These are phyloP conservation scores for Dendrophyllia cribrosa DNA, from an alignment of 64 coral and sea anemone species.

Conservation along the genomic window DNA sequence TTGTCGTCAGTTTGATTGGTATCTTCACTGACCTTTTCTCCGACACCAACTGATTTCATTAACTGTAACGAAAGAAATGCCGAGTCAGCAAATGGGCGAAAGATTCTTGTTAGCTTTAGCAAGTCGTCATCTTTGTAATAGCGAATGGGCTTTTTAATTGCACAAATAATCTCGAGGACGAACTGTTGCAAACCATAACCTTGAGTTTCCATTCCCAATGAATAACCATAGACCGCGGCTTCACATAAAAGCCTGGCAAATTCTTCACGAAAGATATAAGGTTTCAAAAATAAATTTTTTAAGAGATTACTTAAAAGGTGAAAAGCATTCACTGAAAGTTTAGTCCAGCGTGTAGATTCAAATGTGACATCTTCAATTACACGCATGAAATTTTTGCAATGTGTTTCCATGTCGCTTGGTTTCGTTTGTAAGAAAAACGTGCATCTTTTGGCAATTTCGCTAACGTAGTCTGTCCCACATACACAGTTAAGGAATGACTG, in stretches of 20 bases:
- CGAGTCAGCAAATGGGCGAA: too few species aligned
- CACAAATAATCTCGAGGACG: not conserved
- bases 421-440: too few species aligned
- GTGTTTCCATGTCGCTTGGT: too few species aligned
- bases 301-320: not conserved
- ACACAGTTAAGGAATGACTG: not conserved
- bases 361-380: not conserved
- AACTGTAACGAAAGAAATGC: too few species aligned
- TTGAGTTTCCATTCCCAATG: not conserved
- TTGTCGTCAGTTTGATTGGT: not conserved
- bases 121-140: not conserved
- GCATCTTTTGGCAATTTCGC: too few species aligned
- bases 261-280: slow-evolving; percentile 2
- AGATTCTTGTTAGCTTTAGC: not conserved
- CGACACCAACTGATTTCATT: too few species aligned
- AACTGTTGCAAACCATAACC: not conserved
- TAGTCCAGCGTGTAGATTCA: slow-evolving; percentile 8
- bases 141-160: not conserved
- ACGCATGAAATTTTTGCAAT: too few species aligned
- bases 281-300: not conserved
- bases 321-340: slow-evolving; percentile 21
- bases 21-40: too few species aligned
- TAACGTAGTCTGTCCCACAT: not conserved
- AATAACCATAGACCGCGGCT: slow-evolving; percentile 19
- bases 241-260: slow-evolving; percentile 14